phyloP scores from a whole-genome alignment of 2,113 vertebrate species.

The Mesoclemmys tuberculata region DNA sequence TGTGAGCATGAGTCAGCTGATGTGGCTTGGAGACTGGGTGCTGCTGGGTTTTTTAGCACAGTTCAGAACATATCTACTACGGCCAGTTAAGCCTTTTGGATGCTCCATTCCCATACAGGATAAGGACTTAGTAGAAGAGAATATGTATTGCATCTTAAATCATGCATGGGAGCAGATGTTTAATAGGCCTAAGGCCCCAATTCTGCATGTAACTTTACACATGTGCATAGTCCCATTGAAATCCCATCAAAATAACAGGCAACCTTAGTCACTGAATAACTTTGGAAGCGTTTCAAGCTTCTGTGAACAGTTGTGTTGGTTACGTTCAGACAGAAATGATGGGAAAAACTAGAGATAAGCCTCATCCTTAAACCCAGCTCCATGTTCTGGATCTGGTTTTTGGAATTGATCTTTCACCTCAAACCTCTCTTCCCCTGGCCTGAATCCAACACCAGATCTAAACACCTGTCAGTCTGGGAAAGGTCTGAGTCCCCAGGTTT shows the following conservation, averaged over 20 bases:
- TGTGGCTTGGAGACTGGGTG: background rate
- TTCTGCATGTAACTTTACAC: background rate
- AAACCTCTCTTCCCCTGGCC: background rate
- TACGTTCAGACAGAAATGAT: background rate
- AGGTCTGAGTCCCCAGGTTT: background rate
- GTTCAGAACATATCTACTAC: background rate
- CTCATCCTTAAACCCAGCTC: background rate
- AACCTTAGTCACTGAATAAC: background rate
- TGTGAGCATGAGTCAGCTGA: too few relatives aligned
- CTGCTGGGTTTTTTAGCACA: background rate
- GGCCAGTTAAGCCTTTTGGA: background rate
- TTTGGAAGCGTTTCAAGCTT: background rate
- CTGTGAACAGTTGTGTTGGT: background rate
- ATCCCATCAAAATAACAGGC: background rate
- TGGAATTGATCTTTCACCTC: background rate
- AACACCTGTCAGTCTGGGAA: background rate
- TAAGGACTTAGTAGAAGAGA: background rate
- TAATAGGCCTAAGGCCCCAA: background rate
- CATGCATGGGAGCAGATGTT: background rate
- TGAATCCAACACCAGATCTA: background rate
- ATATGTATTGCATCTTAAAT: background rate
- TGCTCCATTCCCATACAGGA: background rate
- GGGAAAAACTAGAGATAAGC: background rate
- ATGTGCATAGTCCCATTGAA: background rate
- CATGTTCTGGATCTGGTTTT: background rate